Conservation (phyloP, 1,140 invertebrate species). For the Bombus terrestris region DNA sequence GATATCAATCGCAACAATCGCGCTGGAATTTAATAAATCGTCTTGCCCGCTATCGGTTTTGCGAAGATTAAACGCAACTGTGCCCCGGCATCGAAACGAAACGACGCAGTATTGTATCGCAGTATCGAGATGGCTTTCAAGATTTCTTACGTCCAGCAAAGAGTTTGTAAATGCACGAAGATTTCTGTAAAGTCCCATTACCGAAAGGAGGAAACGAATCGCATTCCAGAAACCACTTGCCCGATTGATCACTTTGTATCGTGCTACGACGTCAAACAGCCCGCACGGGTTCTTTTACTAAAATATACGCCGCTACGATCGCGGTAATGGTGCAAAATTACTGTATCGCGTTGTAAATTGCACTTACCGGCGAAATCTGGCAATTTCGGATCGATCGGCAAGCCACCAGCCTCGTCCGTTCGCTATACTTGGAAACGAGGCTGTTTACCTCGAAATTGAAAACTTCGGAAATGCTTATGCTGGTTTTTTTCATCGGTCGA, state of each 20-base stretch:
- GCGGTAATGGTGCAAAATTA: constrained; percentile 31
- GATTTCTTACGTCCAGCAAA: not conserved
- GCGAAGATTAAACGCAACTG: not conserved
- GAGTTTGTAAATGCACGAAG: not conserved
- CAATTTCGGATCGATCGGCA: constrained; percentile 21
- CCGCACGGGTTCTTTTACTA: constrained; percentile 1
- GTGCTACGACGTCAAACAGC: not conserved
- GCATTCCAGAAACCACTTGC: constrained; percentile 2
- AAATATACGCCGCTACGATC: constrained; percentile 20
- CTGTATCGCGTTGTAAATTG: constrained; percentile 36
- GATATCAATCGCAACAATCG: not conserved
- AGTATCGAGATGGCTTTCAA: not conserved
- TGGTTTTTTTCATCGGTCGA: not conserved
- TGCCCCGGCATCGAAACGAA: not conserved
- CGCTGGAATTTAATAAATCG: not conserved
- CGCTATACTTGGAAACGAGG: not conserved
- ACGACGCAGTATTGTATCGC: not conserved
- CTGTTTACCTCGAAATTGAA: not conserved
- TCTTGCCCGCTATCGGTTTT: not conserved
- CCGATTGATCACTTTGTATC: constrained; percentile 25
- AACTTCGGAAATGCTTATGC: not conserved
- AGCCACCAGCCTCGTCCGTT: not conserved
- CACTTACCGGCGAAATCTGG: constrained; percentile 21
- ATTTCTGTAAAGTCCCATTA: not conserved
- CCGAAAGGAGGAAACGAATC: not conserved